Evolutionary conservation across 2,797 vertebrate species (phyloP).

Genomic region (Synaphobranchus kaupii): DNA sequence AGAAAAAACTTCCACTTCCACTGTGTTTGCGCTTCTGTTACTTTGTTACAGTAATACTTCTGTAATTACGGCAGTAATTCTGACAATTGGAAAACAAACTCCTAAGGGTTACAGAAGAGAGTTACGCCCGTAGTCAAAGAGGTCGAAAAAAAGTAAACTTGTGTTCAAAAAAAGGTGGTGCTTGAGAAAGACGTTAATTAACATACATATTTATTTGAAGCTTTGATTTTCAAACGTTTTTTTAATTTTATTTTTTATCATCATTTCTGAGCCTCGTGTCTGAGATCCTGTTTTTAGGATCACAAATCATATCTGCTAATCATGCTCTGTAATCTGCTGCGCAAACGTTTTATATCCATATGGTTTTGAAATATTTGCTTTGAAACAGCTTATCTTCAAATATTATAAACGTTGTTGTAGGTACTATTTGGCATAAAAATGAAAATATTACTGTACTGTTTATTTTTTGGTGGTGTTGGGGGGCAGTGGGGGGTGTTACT

Average conservation of each 20-base stretch:
- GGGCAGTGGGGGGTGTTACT: conserved; percentile 33
- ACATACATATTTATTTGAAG: not conserved
- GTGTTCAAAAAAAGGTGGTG: too few relatives aligned
- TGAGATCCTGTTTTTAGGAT: conserved; percentile 10
- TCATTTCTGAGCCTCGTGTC: not conserved
- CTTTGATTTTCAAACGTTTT: not conserved
- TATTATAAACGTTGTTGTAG: conserved; percentile 71
- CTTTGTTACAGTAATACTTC: too few relatives aligned
- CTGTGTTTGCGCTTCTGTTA: too few relatives aligned
- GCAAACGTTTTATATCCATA: conserved; percentile 32
- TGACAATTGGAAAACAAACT: too few relatives aligned
- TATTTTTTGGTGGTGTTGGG: conserved; percentile 45
- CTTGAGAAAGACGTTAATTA: not conserved
- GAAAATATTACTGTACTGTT: conserved; percentile 74
- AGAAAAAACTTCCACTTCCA: too few relatives aligned
- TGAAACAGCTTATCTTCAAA: conserved; percentile 54
- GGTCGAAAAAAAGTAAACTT: too few relatives aligned
- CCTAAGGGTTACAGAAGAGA: too few relatives aligned
- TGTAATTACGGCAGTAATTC: too few relatives aligned
- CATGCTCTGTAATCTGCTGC: conserved; percentile 25
- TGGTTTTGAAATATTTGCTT: conserved; percentile 53
- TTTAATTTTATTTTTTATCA: not conserved
- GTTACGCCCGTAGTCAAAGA: too few relatives aligned
- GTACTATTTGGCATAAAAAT: conserved; percentile 69
- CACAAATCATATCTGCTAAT: conserved; percentile 19